Conservation (phyloP, 2,113 vertebrate genomes). For the Alouatta palliata region DNA sequence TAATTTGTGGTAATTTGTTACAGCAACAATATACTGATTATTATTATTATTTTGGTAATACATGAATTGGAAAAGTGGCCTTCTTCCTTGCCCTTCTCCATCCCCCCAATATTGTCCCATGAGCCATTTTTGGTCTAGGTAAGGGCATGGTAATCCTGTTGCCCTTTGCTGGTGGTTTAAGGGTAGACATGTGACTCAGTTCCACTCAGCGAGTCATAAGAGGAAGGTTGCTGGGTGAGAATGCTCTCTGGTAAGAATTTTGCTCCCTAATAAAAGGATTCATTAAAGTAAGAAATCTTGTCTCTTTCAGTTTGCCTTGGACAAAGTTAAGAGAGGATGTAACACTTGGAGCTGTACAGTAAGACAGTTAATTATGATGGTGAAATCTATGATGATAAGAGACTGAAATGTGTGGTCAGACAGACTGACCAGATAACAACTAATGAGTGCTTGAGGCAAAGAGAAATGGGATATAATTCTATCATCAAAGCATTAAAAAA, state of each 20-base stretch:
- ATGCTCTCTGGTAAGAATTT: constrained; percentile 4
- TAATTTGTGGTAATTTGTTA: background rate
- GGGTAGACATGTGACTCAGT: background rate
- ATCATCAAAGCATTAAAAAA: background rate
- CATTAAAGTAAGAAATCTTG: background rate
- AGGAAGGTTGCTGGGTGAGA: background rate
- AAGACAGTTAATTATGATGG: background rate
- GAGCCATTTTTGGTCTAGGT: background rate
- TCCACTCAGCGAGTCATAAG: background rate
- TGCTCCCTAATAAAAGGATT: background rate
- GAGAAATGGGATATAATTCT: background rate
- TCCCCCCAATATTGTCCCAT: background rate
- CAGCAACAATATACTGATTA: background rate
- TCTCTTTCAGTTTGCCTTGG: background rate
- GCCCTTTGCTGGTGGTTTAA: background rate
- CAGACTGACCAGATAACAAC: background rate
- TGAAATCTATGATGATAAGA: background rate
- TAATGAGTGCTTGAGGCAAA: background rate
- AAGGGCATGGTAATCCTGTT: background rate
- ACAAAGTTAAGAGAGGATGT: background rate
- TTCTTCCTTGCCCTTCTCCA: background rate
- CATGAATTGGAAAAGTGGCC: background rate
- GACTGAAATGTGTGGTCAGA: background rate
- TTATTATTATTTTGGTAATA: background rate
- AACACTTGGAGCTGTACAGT: background rate